Base-by-base conservation (phyloP, 2,113 vertebrate species). In the Tilapia sparmanii region DNA sequence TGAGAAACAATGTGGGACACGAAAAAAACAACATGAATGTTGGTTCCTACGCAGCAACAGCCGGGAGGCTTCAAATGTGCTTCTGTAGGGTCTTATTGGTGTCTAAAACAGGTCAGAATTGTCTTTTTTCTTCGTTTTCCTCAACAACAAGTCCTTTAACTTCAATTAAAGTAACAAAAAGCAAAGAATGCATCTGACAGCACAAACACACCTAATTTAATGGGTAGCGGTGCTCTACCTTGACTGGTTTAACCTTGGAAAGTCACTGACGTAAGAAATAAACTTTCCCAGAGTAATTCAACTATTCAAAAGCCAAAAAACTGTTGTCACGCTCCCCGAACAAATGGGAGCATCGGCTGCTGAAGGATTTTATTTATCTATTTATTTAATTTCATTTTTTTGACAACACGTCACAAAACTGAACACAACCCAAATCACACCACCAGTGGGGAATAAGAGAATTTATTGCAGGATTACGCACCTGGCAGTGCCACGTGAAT, bases 401-500 rank as follows among this genome's bases (percentile, higher is more conserved):
- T 92, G 90, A 92, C 80, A 84, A 73, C 83, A 66, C 90, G 82
- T 93, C 88, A 63, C 82, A 91, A 79, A 47, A 38, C 55, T 68
- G 66, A 91, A 61, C 80, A 78, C 24, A 81, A 83, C 79, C 89
- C 54, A 90, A 86, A 95, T 92, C 86, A 85, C 87, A 85, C 79
- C 89, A 76, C 53, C 47, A 45, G 82, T 40, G 57, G 83, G 89
- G 89, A 91, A 82, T 13, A 61, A 29, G 81, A 89, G 92, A 90
- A 89, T 59, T 61, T 61, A 84, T 91, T 81, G 85, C 81, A 87
- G 91, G 91, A 92, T 93, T 93, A 87, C n/a, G 26, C 93, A 96
- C 94, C 94, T 95, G 92, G 90, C 93, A 87, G 79, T 80, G 88
- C 91, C 89, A 95, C 87, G 92, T 94, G 92, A 93, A 92, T 59